phyloP scores from a whole-genome alignment of 2,888 invertebrate species.

The Dyspetes luteomarginatus region DNA sequence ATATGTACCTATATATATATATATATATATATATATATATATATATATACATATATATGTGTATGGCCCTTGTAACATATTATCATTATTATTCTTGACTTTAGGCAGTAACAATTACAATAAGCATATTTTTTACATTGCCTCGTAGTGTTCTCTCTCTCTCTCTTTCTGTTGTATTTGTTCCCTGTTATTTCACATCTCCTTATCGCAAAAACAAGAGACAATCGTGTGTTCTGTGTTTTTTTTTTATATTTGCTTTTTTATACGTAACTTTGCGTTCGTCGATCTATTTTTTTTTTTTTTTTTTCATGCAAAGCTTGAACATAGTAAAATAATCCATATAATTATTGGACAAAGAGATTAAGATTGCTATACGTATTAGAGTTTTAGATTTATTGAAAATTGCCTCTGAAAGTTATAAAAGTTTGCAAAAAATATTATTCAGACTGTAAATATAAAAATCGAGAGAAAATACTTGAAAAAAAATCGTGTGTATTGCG shows the following conservation, averaged over 20 bases:
- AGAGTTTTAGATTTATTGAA: no score
- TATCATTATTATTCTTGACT: slow-evolving; percentile 80
- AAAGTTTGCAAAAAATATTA: no score
- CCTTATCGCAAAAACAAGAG: slow-evolving; percentile 37
- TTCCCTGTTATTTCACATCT: slow-evolving; percentile 55
- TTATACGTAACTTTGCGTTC: neutral
- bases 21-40: no score
- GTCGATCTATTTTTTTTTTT: neutral
- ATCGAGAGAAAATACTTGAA: no score
- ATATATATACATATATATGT: no score
- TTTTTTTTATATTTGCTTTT: slow-evolving; percentile 1
- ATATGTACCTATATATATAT: slow-evolving; percentile 65
- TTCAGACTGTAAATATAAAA: no score
- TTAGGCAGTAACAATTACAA: slow-evolving; percentile 81
- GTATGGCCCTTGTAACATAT: slow-evolving; percentile 81
- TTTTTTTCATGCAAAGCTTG: neutral
- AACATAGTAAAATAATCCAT: neutral
- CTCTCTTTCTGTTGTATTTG: slow-evolving; percentile 74
- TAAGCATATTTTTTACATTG: slow-evolving; percentile 83
- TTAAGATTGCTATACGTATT: no score
- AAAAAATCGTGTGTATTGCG: no score
- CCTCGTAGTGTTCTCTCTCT: slow-evolving; percentile 78
- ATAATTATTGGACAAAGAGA: no score
- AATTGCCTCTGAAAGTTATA: no score
- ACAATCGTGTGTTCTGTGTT: neutral